phyloP scores from a whole-genome alignment of 2,888 invertebrate species.

The Polietes domitor region DNA sequence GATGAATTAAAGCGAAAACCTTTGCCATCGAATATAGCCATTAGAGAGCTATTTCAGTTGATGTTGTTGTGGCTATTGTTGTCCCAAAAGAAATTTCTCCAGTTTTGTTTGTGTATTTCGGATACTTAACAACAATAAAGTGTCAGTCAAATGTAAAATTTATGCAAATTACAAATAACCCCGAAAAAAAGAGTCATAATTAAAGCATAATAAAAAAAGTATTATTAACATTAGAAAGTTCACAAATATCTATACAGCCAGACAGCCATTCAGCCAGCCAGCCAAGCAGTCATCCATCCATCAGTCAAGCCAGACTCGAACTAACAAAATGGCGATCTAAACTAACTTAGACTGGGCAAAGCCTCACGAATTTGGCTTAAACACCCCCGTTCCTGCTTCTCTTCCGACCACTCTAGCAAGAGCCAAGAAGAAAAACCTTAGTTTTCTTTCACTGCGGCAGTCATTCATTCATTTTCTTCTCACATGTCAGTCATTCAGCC shows the following conservation, averaged over 20 bases:
- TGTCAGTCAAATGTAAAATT: conserved; percentile 63
- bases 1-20: background rate
- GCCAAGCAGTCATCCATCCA: conserved; percentile 4
- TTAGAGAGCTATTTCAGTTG: too few relatives aligned
- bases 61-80: background rate
- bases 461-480: conserved; percentile 47
- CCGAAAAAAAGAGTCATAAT: conserved; percentile 61
- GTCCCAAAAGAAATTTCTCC: conserved; percentile 22
- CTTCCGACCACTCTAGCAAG: too few relatives aligned
- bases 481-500: conserved; percentile 61
- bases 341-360: too few relatives aligned
- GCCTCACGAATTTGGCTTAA: background rate
- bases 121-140: conserved; percentile 45
- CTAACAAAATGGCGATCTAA: conserved; percentile 8
- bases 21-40: background rate
- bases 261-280: conserved; percentile 3
- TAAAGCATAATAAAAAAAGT: conserved; percentile 59
- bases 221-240: conserved; percentile 64
- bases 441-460: conserved; percentile 40
- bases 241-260: conserved; percentile 38
- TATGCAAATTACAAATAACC: conserved; percentile 67
- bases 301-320: background rate
- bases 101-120: background rate
- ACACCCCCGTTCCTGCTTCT: background rate
- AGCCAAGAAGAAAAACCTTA: conserved; percentile 7